These are phyloP conservation scores for Pentalonia nigronervosa DNA, from an alignment of 1,140 invertebrate species.

Conservation along the genomic window DNA sequence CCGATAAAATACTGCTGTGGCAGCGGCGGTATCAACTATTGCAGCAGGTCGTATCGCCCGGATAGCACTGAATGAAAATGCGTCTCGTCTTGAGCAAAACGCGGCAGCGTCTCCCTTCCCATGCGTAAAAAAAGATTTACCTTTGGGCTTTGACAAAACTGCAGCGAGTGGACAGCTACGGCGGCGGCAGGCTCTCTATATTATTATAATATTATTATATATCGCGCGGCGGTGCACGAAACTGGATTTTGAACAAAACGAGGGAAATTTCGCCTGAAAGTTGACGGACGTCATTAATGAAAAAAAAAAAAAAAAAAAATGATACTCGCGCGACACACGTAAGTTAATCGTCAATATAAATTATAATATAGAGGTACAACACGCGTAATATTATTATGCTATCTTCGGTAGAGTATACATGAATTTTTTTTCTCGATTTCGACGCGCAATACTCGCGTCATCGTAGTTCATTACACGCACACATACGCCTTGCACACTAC, in stretches of 20 bases:
- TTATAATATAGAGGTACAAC: neutral
- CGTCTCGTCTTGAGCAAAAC: slow-evolving; percentile 49
- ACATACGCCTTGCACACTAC: neutral
- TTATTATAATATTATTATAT: neutral
- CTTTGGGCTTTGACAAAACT: slow-evolving; percentile 41
- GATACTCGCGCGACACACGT: neutral
- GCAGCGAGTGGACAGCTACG: neutral
- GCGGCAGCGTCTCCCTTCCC: slow-evolving; percentile 39
- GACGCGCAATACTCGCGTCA: neutral
- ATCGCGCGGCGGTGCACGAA: neutral
- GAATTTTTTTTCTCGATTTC: neutral
- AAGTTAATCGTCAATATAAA: neutral
- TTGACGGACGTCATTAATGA: neutral
- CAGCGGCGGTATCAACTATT: neutral
- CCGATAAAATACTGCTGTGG: neutral
- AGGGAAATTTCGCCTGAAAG: slow-evolving; percentile 14
- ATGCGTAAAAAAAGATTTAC: slow-evolving; percentile 44
- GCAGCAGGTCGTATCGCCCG: neutral
- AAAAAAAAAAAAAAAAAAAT: neutral
- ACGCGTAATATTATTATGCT: neutral
- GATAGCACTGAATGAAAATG: slow-evolving; percentile 54
- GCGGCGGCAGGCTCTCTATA: neutral
- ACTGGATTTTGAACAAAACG: neutral
- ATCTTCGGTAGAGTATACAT: neutral
- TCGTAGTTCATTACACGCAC: neutral